These are phyloP conservation scores for Tragelaphus buxtoni DNA, from an alignment of 2,113 vertebrate species.

Conservation along the genomic window DNA sequence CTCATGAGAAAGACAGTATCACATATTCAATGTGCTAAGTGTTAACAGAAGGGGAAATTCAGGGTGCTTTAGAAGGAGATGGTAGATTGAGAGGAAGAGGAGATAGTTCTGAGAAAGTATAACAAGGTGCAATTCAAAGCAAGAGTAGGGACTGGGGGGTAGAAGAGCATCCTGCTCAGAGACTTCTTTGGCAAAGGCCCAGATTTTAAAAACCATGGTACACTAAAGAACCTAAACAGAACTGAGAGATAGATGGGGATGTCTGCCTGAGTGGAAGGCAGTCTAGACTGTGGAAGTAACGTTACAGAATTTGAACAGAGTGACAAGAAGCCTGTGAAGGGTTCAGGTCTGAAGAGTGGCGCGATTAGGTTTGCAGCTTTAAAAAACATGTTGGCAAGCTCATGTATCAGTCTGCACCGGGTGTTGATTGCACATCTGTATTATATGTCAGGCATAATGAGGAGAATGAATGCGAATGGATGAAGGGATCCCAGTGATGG, in stretches of 20 bases:
- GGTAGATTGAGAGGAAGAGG: not conserved
- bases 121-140: not conserved
- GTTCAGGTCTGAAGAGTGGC: not conserved
- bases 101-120: not conserved
- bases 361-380: not conserved
- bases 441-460: not conserved
- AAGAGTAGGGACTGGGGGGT: not conserved
- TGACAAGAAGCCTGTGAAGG: not conserved
- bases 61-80: not conserved
- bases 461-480: not conserved
- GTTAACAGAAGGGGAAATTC: not conserved
- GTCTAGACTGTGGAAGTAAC: not conserved
- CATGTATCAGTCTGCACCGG: not conserved
- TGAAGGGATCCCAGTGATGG: not conserved
- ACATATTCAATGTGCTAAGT: not conserved
- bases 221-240: not conserved
- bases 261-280: not conserved
- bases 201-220: not conserved
- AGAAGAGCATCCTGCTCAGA: not conserved
- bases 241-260: not conserved
- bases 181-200: not conserved
- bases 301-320: not conserved
- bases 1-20: not conserved
- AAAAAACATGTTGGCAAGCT: not conserved
- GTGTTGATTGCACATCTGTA: not conserved